Evolutionary conservation across 1,140 invertebrate genomes (phyloP).

Genomic region (Aphaenogaster floridana): DNA sequence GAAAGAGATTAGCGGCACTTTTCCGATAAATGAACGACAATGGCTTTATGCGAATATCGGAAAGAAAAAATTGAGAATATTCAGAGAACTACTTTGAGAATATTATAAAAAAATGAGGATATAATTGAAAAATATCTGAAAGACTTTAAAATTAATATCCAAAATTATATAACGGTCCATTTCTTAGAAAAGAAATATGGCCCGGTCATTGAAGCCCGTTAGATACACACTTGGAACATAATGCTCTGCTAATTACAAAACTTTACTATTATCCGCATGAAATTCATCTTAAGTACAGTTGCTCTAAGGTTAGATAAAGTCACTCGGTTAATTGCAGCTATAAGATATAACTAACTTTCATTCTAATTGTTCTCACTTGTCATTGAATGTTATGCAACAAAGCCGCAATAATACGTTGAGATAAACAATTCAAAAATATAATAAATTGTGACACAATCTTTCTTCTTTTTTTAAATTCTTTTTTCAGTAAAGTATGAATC

Average conservation of each 20-base stretch:
- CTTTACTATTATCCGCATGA: constrained; percentile 6
- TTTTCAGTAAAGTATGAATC: background rate
- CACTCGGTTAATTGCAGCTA: background rate
- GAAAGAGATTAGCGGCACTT: background rate
- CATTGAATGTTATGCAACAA: background rate
- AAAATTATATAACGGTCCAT: background rate
- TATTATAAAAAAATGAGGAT: background rate
- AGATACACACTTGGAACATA: background rate
- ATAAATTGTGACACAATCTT: background rate
- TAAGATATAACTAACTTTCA: background rate
- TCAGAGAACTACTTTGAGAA: background rate
- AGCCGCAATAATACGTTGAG: background rate
- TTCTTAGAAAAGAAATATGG: background rate
- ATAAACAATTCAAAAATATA: background rate
- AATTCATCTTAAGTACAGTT: background rate
- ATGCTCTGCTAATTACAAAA: background rate
- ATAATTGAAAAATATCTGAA: background rate
- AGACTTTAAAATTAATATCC: background rate
- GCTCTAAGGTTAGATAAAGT: constrained; percentile 4
- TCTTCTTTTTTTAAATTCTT: too few species aligned
- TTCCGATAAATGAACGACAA: constrained; percentile 18
- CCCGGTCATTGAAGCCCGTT: too few species aligned
- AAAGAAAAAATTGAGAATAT: constrained; percentile 13
- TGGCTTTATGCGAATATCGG: background rate
- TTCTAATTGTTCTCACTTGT: constrained; percentile 3